Percentiles rank a stretch among this genome's conserved stretches.
phyloP scores from a whole-genome alignment of 2,888 invertebrate species.

The Altica lythri region DNA sequence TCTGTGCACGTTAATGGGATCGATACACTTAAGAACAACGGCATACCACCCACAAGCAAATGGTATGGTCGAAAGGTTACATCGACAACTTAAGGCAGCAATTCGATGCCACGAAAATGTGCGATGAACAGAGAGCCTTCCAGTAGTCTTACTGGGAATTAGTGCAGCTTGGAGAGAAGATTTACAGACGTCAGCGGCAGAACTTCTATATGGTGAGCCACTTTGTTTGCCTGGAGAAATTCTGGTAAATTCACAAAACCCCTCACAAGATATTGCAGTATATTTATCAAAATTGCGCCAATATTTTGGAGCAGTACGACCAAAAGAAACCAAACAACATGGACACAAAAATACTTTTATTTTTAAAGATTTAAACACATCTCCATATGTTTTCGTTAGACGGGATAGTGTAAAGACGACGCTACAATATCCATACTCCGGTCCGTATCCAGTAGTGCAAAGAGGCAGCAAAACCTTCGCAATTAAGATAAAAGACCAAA shows the following conservation, averaged over 20 bases:
- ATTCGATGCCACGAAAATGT: conserved; percentile 8
- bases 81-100: conserved; percentile 11
- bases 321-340: no score
- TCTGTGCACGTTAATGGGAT: no score
- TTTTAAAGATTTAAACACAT: no score
- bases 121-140: not conserved
- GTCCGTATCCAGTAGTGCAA: no score
- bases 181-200: conserved; percentile 3
- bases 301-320: no score
- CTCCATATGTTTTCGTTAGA: no score
- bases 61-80: conserved; percentile 7
- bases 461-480: no score
- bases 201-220: not conserved
- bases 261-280: not conserved
- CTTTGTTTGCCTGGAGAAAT: conserved; percentile 4
- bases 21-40: not conserved
- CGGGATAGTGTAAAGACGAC: no score
- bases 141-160: conserved; percentile 1
- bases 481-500: no score
- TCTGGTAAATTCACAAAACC: not conserved
- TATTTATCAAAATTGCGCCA: no score
- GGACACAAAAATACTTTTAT: no score
- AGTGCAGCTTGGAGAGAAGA: conserved; percentile 14
- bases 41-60: conserved; percentile 8
- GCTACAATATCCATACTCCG: no score